These are phyloP conservation scores for Lepisosteus osseus DNA, from an alignment of 2,113 vertebrate genomes.

Conservation along the genomic window DNA sequence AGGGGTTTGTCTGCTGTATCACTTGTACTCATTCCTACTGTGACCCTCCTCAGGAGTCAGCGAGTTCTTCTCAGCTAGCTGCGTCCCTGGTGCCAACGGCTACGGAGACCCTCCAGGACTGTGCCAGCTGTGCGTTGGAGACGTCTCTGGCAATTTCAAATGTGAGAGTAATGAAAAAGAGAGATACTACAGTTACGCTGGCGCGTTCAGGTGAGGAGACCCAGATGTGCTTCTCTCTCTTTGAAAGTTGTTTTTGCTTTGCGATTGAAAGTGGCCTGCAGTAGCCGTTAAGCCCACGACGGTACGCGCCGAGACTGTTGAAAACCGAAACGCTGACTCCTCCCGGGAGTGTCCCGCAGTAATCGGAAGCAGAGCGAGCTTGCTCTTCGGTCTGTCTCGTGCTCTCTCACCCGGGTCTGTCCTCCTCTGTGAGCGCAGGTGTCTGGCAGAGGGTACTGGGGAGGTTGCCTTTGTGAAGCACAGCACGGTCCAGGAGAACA, in stretches of 20 bases:
- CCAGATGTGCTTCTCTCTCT: not conserved
- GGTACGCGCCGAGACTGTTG: no score
- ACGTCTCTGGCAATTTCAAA: slow-evolving; percentile 48
- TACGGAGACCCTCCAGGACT: slow-evolving; percentile 60
- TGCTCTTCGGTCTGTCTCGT: no score
- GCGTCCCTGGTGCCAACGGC: slow-evolving; percentile 77
- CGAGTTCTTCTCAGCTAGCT: slow-evolving; percentile 83
- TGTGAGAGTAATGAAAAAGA: slow-evolving; percentile 70
- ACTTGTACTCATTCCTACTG: no score
- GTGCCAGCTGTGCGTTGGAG: slow-evolving; percentile 78
- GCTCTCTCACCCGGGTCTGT: not conserved
- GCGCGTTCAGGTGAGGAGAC: slow-evolving; percentile 84
- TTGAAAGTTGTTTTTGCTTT: no score
- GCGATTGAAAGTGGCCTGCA: no score
- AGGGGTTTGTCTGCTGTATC: no score
- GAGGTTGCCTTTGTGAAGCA: slow-evolving; percentile 84
- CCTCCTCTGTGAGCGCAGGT: slow-evolving; percentile 52
- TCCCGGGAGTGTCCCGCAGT: no score
- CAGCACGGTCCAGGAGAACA: slow-evolving; percentile 76
- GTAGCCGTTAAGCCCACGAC: no score
- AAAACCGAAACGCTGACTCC: no score
- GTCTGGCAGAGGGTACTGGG: slow-evolving; percentile 71
- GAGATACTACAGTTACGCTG: slow-evolving; percentile 78
- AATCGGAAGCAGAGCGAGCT: no score
- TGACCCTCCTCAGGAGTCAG: slow-evolving; percentile 68